Conservation (phyloP, 1,140 invertebrate species). For the Calycopis cecrops region DNA sequence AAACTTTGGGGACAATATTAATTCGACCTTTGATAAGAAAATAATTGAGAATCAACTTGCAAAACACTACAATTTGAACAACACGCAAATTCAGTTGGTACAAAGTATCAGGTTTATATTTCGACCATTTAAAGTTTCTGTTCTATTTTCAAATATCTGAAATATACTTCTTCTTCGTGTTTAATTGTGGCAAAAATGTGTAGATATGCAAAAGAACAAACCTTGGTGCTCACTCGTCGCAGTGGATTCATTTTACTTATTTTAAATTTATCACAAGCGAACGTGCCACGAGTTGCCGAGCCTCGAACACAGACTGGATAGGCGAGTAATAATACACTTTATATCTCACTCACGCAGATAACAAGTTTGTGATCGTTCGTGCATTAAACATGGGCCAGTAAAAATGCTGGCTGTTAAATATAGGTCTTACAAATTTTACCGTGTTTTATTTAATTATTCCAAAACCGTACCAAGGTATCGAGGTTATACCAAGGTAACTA, state of each 20-base stretch:
- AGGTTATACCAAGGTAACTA: too few relatives aligned
- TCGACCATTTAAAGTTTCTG: not conserved
- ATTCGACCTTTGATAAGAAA: too few relatives aligned
- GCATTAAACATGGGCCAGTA: slow-evolving; percentile 8
- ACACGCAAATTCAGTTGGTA: too few relatives aligned
- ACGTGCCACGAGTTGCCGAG: slow-evolving; percentile 30
- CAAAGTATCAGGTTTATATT: not conserved
- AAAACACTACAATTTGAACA: too few relatives aligned
- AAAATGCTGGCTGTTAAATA: not conserved
- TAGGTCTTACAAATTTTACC: too few relatives aligned
- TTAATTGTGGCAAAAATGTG: not conserved
- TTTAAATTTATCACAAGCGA: slow-evolving; percentile 36
- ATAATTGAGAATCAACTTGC: too few relatives aligned
- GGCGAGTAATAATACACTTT: slow-evolving; percentile 5
- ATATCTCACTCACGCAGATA: slow-evolving; percentile 56
- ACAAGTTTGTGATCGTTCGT: slow-evolving; percentile 28
- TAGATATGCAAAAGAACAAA: slow-evolving; percentile 30
- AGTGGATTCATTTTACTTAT: slow-evolving; percentile 54
- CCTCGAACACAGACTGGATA: slow-evolving; percentile 17
- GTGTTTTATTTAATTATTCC: not conserved
- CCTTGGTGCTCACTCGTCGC: slow-evolving; percentile 62
- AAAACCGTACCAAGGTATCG: not conserved
- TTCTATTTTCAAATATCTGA: slow-evolving; percentile 1
- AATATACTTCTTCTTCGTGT: not conserved
- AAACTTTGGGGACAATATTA: too few relatives aligned